Base-by-base conservation (phyloP, 2,113 vertebrate species). In the Pygoscelis antarcticus region DNA sequence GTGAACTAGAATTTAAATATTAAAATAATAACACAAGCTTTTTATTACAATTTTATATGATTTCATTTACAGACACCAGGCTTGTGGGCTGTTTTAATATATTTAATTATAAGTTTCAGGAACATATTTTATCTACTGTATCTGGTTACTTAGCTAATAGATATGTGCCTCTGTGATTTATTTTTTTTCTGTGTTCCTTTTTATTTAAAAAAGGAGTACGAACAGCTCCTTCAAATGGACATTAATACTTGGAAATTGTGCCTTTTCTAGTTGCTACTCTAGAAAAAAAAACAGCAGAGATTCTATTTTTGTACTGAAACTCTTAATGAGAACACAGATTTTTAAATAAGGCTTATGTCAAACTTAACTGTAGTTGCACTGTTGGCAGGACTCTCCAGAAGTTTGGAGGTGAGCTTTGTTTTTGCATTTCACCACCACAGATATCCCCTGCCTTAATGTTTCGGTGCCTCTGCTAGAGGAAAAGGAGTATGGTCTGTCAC, bases 231-330 rank as follows among this genome's bases (percentile, higher is more conserved):
- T 95, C 42, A 91, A 90, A 86, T 97, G 97, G 95, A 94, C 97
- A 40, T 96, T 98, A 97, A 95, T 97, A 98, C 96, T 97, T 96
- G 96, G 97, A 98, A 98, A 97, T 98, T 88, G 98, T 98, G 98
- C 98, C 98, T 98, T 98, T 98, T 98, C 98, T 98, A 98, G 97
- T 98, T 97, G 97, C 97, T 98, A 98, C 96, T 98, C 98, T 98
- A 97, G 95, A 65, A 97, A 65, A 97, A 97, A 96, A 97, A 97
- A 71, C 96, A 97, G 95, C 98, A 98, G 97, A 98, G 97, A 91
- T 97, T 98, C 84, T 98, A 98, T 98, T 98, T 98, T 98, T 98
- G 92, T 98, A 98, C 90, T 93, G 97, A 98, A 97, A 97, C 97
- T 98, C 96, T 79, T 97, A 96, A 97, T 97, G 97, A 97, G 98